phyloP scores from a whole-genome alignment of 2,113 vertebrate species.

The Ctenomys sociabilis region DNA sequence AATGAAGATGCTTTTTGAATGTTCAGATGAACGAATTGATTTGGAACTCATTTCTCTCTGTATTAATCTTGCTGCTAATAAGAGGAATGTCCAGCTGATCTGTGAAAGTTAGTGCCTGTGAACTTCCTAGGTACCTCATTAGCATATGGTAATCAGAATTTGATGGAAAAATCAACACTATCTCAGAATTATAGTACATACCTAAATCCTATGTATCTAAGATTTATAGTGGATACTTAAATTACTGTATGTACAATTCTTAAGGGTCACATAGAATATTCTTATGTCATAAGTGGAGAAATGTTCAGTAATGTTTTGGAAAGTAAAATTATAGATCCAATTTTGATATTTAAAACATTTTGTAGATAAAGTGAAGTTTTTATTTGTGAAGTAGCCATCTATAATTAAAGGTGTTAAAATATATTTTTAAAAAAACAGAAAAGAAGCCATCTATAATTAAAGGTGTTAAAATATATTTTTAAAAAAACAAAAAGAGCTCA shows the following conservation, averaged over 20 bases:
- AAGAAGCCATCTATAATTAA: neutral
- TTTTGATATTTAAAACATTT: slow-evolving; percentile 33
- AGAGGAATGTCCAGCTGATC: slow-evolving; percentile 95
- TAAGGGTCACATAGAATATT: slow-evolving; percentile 24
- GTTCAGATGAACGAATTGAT: slow-evolving; percentile 91
- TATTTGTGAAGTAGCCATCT: slow-evolving; percentile 17
- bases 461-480: neutral
- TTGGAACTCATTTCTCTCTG: slow-evolving; percentile 96
- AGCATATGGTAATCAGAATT: neutral
- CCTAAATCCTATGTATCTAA: neutral
- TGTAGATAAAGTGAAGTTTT: slow-evolving; percentile 43
- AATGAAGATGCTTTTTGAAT: slow-evolving; percentile 95
- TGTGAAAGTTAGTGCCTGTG: slow-evolving; percentile 91
- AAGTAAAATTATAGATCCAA: slow-evolving; percentile 28
- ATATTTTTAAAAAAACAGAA: no score
- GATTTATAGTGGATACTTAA: neutral
- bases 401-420: neutral
- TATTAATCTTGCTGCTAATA: slow-evolving; percentile 98
- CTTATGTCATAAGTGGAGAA: neutral
- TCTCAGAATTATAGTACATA: neutral
- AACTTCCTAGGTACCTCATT: neutral
- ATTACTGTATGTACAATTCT: slow-evolving; percentile 5
- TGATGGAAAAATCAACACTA: slow-evolving; percentile 12
- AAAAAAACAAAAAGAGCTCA: neutral
- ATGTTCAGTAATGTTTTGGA: slow-evolving; percentile 11